A percentile compares a stretch with the other conserved stretches of the same genome.
phyloP scores from a whole-genome alignment of 2,113 vertebrate genomes.

The Hydropotes inermis region DNA sequence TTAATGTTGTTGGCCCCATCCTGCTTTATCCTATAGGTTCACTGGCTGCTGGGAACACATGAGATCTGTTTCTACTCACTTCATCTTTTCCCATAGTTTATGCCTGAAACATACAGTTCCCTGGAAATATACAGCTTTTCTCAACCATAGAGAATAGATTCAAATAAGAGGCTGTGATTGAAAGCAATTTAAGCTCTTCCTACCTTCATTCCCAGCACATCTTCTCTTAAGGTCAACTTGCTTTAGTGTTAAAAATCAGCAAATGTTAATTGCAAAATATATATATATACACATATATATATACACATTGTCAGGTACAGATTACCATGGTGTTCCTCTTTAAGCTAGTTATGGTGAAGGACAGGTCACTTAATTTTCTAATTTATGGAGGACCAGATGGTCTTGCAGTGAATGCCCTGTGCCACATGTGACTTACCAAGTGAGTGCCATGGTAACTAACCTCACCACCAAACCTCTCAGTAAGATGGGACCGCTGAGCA shows the following conservation, averaged over 20 bases:
- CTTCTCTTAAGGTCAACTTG: background rate
- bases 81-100: background rate
- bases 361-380: background rate
- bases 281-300: too few relatives aligned
- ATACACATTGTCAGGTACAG: background rate
- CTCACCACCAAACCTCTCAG: background rate
- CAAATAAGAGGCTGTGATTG: background rate
- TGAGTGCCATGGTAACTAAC: too few relatives aligned
- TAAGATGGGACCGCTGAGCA: background rate
- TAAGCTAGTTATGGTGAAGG: background rate
- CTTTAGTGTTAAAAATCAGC: constrained; percentile 14
- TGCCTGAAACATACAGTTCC: background rate
- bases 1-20: background rate
- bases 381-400: accelerated
- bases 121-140: background rate
- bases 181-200: background rate
- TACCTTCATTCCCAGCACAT: background rate
- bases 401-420: background rate
- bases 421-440: accelerated
- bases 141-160: background rate
- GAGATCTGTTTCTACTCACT: background rate
- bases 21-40: background rate
- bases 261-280: background rate
- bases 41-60: accelerated
- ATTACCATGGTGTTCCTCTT: background rate